Conservation (phyloP, 2,797 vertebrate genomes). For the Peromyscus aztecus region DNA sequence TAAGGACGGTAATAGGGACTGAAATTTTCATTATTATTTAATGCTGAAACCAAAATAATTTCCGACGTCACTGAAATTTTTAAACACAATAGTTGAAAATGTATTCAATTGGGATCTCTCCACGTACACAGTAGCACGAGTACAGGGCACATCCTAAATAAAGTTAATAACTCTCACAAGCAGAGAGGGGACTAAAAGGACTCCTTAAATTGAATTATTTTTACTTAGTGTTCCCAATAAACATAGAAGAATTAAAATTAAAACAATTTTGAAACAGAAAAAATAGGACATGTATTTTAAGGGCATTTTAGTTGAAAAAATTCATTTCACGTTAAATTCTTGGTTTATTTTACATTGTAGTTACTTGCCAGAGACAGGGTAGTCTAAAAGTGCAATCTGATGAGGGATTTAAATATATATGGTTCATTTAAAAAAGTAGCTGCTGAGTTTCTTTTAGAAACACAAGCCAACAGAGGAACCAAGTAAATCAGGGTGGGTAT, state of each 20-base stretch:
- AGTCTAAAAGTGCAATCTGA: constrained; percentile 49
- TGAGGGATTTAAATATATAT: constrained; percentile 62
- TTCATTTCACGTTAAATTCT: constrained; percentile 5
- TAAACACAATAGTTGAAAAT: constrained; percentile 66
- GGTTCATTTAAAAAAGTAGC: not conserved
- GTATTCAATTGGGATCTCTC: not conserved
- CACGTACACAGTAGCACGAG: not conserved
- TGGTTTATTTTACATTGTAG: constrained; percentile 45
- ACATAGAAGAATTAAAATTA: constrained; percentile 36
- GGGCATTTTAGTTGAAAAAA: constrained; percentile 15
- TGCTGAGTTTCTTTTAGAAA: constrained; percentile 58
- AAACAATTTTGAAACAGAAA: not conserved
- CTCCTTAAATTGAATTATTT: constrained; percentile 48
- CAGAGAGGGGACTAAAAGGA: not conserved
- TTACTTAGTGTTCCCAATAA: not conserved
- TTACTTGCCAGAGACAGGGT: constrained; percentile 37
- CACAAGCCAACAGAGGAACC: constrained; percentile 63
- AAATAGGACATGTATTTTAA: constrained; percentile 33
- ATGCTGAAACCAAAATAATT: constrained; percentile 55
- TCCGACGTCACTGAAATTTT: constrained; percentile 45
- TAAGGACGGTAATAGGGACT: constrained; percentile 23
- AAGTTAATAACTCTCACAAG: not conserved
- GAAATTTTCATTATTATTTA: constrained; percentile 11
- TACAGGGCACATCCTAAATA: not conserved
- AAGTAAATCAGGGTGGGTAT: constrained; percentile 61